Evolutionary conservation across 2,113 vertebrate genomes (phyloP), one percentile per base, ranked within the genome.

Genomic region (Piprites chloris): DNA sequence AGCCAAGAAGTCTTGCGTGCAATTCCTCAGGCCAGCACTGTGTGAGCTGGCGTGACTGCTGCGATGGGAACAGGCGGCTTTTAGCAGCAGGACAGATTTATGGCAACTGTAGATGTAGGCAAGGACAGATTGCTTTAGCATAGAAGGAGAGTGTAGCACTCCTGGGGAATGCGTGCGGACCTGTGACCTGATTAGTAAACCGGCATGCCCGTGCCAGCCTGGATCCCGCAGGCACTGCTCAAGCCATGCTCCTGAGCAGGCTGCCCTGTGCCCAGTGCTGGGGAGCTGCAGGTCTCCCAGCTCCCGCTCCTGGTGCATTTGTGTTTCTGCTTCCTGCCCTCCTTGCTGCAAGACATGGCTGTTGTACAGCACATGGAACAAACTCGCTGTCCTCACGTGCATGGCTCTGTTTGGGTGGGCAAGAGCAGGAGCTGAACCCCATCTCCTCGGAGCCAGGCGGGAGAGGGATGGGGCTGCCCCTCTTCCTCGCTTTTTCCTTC

Each of bases 101-200:
- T 62, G 76, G 26, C 61, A 24, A 2, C 52, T 7, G 2, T 42
- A 32, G 65, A 63, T 39, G 37, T 52, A 80, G 68, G 62, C 84
- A 95, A 91, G 84, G 83, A 63, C 92, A 81, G 68, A 50, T 59
- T 81, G 73, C 72, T 95, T 67, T 26, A 81, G 79, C 3, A 2
- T 6, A 46, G 63, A 59, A 88, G 88, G 83, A 80, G 68, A 19
- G 39, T 3, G 11, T 0, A 53, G 82, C 32, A 1, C 75, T 90
- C 27, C 53, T 35, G 79, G 53, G 92, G 71, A 68, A 44, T 37
- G 74, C 2, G 0, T 3, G 22, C 50, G 76, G 91, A 81, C 86
- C 68, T 89, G 93, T 89, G 94, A 88, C 90, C 82, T 66, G 82
- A 62, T 93, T 49, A 93, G 65, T 52, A 46, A 74, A 11, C 39